Conservation (phyloP, 2,888 invertebrate species). For the Patella depressa region DNA sequence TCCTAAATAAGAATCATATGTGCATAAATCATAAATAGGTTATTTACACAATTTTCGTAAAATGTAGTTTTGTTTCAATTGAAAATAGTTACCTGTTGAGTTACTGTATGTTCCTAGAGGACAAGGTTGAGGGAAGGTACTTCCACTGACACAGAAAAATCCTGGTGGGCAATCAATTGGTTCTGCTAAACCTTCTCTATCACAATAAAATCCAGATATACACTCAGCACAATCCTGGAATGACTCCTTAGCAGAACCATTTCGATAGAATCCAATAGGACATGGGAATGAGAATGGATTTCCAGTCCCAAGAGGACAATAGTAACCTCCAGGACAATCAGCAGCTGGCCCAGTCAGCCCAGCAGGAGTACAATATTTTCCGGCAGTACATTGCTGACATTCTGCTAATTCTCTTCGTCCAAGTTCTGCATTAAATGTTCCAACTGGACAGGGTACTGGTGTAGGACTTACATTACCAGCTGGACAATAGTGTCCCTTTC, state of each 20-base stretch:
- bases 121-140: constrained; percentile 63
- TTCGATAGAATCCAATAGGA: constrained; percentile 67
- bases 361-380: constrained; percentile 61
- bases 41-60: background rate
- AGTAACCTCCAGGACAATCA: constrained; percentile 67
- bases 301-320: constrained; percentile 66
- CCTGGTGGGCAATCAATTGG: constrained; percentile 67
- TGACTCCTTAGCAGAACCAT: constrained; percentile 65
- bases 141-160: constrained; percentile 67
- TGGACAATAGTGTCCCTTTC: constrained; percentile 65
- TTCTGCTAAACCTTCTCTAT: constrained; percentile 58
- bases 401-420: constrained; percentile 62
- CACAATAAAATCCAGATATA: constrained; percentile 67
- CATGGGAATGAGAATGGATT: constrained; percentile 58
- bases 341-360: constrained; percentile 59
- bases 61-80: too few species aligned
- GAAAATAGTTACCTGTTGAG: constrained; percentile 43
- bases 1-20: background rate
- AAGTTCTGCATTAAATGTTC: constrained; percentile 60
- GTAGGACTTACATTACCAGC: constrained; percentile 64
- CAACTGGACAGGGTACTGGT: constrained; percentile 66
- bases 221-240: constrained; percentile 67
- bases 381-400: constrained; percentile 66
- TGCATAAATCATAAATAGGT: background rate
- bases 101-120: constrained; percentile 69